Evolutionary conservation across 2,113 vertebrate species (phyloP).

Genomic region (Myiozetetes cayanensis): DNA sequence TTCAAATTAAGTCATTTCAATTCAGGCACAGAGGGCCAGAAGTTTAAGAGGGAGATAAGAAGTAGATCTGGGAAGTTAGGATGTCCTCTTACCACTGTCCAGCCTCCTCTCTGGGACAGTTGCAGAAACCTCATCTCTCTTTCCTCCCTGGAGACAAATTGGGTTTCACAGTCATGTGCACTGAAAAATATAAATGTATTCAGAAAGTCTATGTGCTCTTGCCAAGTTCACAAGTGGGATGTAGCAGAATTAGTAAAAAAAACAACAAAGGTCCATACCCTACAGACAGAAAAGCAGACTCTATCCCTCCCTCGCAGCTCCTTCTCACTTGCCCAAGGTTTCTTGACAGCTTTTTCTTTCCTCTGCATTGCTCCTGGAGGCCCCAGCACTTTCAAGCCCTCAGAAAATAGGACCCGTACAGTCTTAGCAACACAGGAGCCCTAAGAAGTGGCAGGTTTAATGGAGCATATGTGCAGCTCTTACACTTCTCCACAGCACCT

Average conservation of each 20-base stretch:
- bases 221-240: neutral
- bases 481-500: neutral
- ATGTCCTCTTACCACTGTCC: neutral
- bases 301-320: neutral
- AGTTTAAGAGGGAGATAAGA: neutral
- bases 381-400: neutral
- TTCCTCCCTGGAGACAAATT: neutral
- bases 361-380: neutral
- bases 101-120: neutral
- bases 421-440: neutral
- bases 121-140: neutral
- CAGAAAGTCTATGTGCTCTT: neutral
- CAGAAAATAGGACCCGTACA: neutral
- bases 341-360: neutral
- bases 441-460: neutral
- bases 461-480: neutral
- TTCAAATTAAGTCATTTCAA: neutral
- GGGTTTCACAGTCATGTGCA: neutral
- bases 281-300: neutral
- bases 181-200: neutral
- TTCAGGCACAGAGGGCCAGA: neutral
- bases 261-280: neutral
- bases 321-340: neutral
- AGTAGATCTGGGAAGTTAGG: neutral
- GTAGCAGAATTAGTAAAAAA: neutral